Evolutionary conservation across 2,888 invertebrate genomes (phyloP).

Genomic region (Philaethria dido): DNA sequence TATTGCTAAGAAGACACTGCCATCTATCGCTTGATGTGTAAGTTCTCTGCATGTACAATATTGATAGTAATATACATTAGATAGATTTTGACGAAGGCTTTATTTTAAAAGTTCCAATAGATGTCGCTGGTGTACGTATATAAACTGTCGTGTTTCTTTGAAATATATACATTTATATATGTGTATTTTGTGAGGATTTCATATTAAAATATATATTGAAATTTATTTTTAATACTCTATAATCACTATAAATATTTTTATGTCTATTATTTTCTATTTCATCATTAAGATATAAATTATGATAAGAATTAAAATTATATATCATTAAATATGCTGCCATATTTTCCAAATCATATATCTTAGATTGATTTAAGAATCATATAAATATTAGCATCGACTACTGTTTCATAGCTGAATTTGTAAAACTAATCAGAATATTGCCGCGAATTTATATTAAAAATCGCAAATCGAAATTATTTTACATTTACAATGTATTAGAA

Average conservation of each 20-base stretch:
- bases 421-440: neutral
- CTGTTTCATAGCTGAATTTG: neutral
- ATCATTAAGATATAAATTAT: neutral
- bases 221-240: no score
- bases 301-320: neutral
- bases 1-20: slow-evolving; percentile 13
- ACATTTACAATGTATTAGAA: no score
- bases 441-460: neutral
- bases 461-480: no score
- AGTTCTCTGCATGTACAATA: neutral
- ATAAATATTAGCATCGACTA: neutral
- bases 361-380: neutral
- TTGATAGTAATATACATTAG: neutral
- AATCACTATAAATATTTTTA: no score
- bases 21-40: slow-evolving; percentile 24
- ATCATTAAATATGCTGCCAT: neutral
- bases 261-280: no score
- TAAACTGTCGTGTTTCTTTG: neutral
- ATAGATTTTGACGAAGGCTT: slow-evolving; percentile 15
- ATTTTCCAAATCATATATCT: neutral
- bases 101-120: slow-evolving; percentile 4
- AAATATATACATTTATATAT: no score
- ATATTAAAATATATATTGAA: no score
- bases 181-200: no score
- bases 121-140: slow-evolving; percentile 15